These are phyloP conservation scores for Halictus ligatus DNA, from an alignment of 2,888 invertebrate genomes.

Conservation along the genomic window DNA sequence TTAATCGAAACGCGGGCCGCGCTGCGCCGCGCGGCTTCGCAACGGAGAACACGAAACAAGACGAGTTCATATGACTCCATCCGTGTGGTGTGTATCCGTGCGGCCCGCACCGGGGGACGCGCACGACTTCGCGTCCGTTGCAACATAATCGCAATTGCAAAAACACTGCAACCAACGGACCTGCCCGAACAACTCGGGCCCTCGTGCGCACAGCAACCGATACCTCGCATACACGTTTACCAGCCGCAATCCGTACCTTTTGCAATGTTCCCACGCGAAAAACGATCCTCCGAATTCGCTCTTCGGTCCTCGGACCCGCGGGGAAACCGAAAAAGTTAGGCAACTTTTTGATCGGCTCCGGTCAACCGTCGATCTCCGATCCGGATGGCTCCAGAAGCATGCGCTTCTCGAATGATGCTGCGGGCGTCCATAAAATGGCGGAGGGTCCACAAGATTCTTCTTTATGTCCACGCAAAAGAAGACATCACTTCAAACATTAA, in stretches of 20 bases:
- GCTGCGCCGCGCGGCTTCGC: not conserved
- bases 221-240: not conserved
- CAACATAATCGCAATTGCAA: slow-evolving; percentile 50
- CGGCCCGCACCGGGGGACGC: not conserved
- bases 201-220: not conserved
- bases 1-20: slow-evolving; percentile 42
- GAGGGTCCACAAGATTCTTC: not conserved
- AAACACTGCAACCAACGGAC: slow-evolving; percentile 24
- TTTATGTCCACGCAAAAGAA: too few relatives aligned
- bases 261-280: not conserved
- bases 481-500: too few relatives aligned
- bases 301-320: not conserved
- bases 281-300: not conserved
- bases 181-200: slow-evolving; percentile 20
- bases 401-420: not conserved
- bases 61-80: slow-evolving; percentile 40
- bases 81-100: slow-evolving; percentile 6
- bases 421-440: not conserved
- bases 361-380: not conserved
- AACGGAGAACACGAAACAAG: slow-evolving; percentile 21
- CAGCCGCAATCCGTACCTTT: not conserved
- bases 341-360: not conserved
- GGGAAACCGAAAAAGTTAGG: not conserved
- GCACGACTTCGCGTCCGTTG: slow-evolving; percentile 21
- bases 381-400: not conserved